phyloP scores from a whole-genome alignment of 2,888 invertebrate species.

The Xestoiulus laeticollis region DNA sequence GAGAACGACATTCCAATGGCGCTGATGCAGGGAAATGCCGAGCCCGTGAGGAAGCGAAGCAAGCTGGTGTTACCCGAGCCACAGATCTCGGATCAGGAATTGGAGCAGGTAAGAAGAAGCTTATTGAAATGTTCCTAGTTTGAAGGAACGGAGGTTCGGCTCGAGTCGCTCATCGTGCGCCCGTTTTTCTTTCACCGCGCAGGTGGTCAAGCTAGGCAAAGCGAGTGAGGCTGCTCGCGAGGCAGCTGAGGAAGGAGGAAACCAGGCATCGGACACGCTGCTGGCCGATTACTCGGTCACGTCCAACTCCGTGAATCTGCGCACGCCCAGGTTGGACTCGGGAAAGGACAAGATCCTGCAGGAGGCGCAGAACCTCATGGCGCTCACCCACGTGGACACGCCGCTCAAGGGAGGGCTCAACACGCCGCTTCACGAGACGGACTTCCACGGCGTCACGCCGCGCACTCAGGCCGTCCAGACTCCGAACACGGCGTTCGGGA shows the following conservation, averaged over 20 bases:
- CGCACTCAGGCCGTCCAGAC: conserved; percentile 77
- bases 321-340: conserved; percentile 85
- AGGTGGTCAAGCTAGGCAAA: conserved; percentile 88
- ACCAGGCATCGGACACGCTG: conserved; percentile 81
- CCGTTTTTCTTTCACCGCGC: conserved; percentile 6
- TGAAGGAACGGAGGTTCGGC: no score
- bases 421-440: conserved; percentile 88
- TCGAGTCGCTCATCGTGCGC: no score
- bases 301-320: conserved; percentile 68
- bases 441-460: conserved; percentile 86
- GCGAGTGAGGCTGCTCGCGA: conserved; percentile 71
- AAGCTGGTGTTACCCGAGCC: conserved; percentile 96
- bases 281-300: conserved; percentile 85
- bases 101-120: conserved; percentile 67
- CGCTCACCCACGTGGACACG: conserved; percentile 96
- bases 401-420: conserved; percentile 95
- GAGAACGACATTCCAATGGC: conserved; percentile 91
- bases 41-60: conserved; percentile 90
- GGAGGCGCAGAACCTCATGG: conserved; percentile 99
- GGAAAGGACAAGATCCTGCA: conserved; percentile 80
- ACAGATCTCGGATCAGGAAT: conserved; percentile 88
- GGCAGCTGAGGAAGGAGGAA: conserved; percentile 82
- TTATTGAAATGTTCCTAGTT: not conserved
- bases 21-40: conserved; percentile 74
- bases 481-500: conserved; percentile 89